phyloP scores from a whole-genome alignment of 2,888 invertebrate species.

The Heteromurus nitidus region DNA sequence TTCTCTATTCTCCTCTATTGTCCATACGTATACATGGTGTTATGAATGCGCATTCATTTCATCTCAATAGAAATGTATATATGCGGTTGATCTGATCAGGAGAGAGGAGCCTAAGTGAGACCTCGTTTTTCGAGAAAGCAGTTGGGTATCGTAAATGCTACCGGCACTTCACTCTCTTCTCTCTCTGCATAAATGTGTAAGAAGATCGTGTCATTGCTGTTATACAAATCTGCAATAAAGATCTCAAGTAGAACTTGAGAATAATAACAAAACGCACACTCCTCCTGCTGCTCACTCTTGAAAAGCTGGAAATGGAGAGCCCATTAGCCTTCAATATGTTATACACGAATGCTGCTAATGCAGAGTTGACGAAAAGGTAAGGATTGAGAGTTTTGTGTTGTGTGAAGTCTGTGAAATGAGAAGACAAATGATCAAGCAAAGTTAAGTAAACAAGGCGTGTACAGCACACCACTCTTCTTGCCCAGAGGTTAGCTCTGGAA shows the following conservation, averaged over 20 bases:
- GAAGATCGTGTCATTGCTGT: constrained; percentile 2
- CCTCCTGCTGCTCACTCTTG: no score
- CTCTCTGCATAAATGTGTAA: not conserved
- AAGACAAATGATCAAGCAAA: constrained; percentile 61
- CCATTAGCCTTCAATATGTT: constrained; percentile 62
- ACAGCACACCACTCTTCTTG: constrained; percentile 21
- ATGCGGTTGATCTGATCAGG: no score
- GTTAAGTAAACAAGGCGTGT: constrained; percentile 61
- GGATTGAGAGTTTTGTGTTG: constrained; percentile 45
- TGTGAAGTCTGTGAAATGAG: constrained; percentile 10
- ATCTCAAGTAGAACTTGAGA: not conserved
- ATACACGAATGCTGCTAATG: constrained; percentile 45
- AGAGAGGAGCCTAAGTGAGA: no score
- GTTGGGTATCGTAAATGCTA: no score
- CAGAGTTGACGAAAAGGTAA: constrained; percentile 56
- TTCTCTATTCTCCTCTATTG: no score
- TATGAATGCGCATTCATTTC: no score
- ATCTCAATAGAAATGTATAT: no score
- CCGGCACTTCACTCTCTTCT: no score
- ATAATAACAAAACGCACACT: no score
- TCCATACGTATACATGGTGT: no score
- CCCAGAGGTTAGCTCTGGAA: constrained; percentile 52
- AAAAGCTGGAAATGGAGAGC: no score
- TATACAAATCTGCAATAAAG: constrained; percentile 17
- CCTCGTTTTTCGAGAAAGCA: no score